Conservation (phyloP, 2,888 invertebrate species). For the Dicycla oo region DNA sequence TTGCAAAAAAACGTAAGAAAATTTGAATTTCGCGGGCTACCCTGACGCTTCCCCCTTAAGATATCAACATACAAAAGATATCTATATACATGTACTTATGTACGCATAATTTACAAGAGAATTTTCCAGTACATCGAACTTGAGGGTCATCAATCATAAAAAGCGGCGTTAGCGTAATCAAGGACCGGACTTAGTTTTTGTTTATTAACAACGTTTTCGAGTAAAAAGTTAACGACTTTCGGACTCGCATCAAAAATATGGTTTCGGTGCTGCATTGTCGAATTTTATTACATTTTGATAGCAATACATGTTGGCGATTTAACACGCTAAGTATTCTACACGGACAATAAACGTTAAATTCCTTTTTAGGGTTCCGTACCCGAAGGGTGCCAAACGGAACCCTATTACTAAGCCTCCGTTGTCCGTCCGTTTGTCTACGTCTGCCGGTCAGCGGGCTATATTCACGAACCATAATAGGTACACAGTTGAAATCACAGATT, state of each 20-base stretch:
- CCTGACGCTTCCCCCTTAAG: too few relatives aligned
- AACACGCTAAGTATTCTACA: slow-evolving; percentile 29
- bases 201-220: slow-evolving; percentile 48
- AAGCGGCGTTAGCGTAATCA: slow-evolving; percentile 51
- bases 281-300: slow-evolving; percentile 58
- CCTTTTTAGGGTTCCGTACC: background rate
- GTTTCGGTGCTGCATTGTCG: slow-evolving; percentile 31
- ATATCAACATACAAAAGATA: too few relatives aligned
- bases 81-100: background rate
- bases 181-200: slow-evolving; percentile 59
- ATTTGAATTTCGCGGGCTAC: too few relatives aligned
- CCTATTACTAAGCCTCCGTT: too few relatives aligned
- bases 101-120: slow-evolving; percentile 16
- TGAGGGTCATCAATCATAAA: slow-evolving; percentile 64
- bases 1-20: too few relatives aligned
- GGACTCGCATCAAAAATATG: slow-evolving; percentile 24
- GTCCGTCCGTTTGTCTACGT: too few relatives aligned
- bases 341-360: slow-evolving; percentile 22
- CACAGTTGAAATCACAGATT: too few relatives aligned
- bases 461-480: too few relatives aligned
- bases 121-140: slow-evolving; percentile 54
- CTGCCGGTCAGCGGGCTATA: too few relatives aligned
- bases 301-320: slow-evolving; percentile 50
- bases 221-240: slow-evolving; percentile 59
- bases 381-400: too few relatives aligned